These are phyloP conservation scores for Hylomyscus alleni DNA, from an alignment of 2,797 vertebrate genomes.

Conservation along the genomic window DNA sequence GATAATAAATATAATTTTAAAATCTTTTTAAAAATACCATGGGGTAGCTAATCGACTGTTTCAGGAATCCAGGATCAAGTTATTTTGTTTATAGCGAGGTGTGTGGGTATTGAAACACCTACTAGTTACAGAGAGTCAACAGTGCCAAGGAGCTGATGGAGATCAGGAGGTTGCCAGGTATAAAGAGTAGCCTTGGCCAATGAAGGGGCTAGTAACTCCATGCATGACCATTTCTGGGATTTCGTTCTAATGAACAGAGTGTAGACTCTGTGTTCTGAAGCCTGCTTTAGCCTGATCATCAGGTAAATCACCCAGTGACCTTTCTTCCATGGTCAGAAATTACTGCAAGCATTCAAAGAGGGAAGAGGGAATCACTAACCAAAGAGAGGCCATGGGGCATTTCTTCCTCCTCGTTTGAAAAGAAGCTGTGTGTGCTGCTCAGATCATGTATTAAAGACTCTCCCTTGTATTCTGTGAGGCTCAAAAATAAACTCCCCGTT, in stretches of 20 bases:
- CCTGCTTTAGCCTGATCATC: conserved; percentile 59
- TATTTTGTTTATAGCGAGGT: not conserved
- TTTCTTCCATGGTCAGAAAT: conserved; percentile 71
- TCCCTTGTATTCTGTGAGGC: conserved; percentile 73
- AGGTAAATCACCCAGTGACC: conserved; percentile 20
- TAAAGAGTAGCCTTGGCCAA: not conserved
- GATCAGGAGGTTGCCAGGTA: not conserved
- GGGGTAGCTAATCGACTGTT: not conserved
- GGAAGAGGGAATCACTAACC: conserved; percentile 62
- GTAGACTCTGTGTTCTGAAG: not conserved
- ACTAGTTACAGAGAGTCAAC: not conserved
- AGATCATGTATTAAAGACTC: not conserved
- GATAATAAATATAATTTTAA: not conserved
- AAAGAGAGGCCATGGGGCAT: conserved; percentile 42
- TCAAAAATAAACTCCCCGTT: conserved; percentile 77
- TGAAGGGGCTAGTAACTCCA: not conserved
- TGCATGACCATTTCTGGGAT: not conserved
- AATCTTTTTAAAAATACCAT: not conserved
- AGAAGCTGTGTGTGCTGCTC: conserved; percentile 50
- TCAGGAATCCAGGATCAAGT: conserved; percentile 8
- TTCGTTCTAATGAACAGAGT: not conserved
- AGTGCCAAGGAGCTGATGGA: not conserved
- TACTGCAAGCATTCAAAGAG: conserved; percentile 68
- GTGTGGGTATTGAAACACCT: not conserved
- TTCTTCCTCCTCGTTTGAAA: conserved; percentile 66